Evolutionary conservation across 2,888 invertebrate genomes (phyloP).

Genomic region (Parnassius orleans): DNA sequence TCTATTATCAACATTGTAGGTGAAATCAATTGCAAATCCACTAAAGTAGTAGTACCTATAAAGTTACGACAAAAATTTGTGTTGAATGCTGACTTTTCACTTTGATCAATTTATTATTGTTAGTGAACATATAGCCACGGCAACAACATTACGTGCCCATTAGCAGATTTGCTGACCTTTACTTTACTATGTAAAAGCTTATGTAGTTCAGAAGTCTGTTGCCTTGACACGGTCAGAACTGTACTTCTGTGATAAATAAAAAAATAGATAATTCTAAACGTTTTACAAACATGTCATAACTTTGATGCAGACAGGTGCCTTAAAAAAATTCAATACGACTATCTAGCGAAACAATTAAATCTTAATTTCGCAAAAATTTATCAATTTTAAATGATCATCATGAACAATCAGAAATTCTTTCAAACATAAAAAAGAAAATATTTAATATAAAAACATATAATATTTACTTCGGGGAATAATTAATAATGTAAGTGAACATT

Average conservation of each 20-base stretch:
- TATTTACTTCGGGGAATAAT: background rate
- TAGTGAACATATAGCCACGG: conserved; percentile 35
- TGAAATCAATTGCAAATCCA: no score
- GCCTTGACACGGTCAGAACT: conserved; percentile 25
- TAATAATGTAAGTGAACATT: conserved; percentile 30
- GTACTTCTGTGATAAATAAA: conserved; percentile 7
- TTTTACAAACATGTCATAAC: background rate
- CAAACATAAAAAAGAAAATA: background rate
- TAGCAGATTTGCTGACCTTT: conserved; percentile 37
- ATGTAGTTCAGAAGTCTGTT: conserved; percentile 39
- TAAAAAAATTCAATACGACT: no score
- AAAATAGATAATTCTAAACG: background rate
- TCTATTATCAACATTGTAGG: no score
- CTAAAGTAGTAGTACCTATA: no score
- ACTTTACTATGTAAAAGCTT: conserved; percentile 26
- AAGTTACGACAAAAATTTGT: no score
- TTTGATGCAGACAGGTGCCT: background rate
- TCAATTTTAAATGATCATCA: no score
- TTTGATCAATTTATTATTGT: conserved; percentile 37
- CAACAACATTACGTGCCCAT: conserved; percentile 34
- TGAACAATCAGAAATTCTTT: no score
- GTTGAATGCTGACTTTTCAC: conserved; percentile 27
- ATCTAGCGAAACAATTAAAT: no score
- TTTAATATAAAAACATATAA: background rate
- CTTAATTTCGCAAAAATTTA: no score